Base-by-base conservation (phyloP, 2,797 vertebrate genomes). In the Pseudochromis fuscus region DNA sequence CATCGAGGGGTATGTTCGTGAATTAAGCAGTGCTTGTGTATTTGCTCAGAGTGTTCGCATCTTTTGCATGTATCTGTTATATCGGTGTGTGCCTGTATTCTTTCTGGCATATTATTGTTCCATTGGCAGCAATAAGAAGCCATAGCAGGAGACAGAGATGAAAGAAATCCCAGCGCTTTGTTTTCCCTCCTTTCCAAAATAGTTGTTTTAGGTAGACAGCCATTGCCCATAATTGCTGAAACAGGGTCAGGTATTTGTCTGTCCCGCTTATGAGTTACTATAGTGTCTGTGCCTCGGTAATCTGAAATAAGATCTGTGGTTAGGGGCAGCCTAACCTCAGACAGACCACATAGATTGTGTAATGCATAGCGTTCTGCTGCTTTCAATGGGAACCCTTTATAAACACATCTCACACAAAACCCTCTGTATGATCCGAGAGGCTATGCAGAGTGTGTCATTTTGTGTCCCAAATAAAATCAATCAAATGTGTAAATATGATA, bases 141-240 rank as follows among this genome's bases (percentile, higher is more conserved):
- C 71, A 42, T 44, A 71, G 81, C 70, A 50, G 68, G 70, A 87
- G 82, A 85, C 58, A 42, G 45, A 88, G 83, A 89, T 90, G 81
- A 91, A 88, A 86, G 82, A 78, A 83, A 75, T 81, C 59, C 24
- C 2, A 52, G 58, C 13, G 58, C 73, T 87, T 91, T 90, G 79
- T 90, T 91, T 88, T 89, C 57, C 61, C 77, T 84, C 46, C 69
- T 65, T 77, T 83, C 72, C 64, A 82, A 91, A 87, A 82, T 77
- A 74, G 87, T 91, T 91, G 84, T 89, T 89, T 89, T 91, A 90
- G 85, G 89, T 88, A 55, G 68, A 52, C 46, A 59, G 89, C 90
- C 88, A 90, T 88, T 83, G 77, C 49, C 84, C 87, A 87, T 86
- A 89, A 90, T 89, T 90, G 78, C 84, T 75, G 74, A 78, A 85